Conservation (phyloP, 1,140 invertebrate genomes). For the Rhagoletis zephyria region DNA sequence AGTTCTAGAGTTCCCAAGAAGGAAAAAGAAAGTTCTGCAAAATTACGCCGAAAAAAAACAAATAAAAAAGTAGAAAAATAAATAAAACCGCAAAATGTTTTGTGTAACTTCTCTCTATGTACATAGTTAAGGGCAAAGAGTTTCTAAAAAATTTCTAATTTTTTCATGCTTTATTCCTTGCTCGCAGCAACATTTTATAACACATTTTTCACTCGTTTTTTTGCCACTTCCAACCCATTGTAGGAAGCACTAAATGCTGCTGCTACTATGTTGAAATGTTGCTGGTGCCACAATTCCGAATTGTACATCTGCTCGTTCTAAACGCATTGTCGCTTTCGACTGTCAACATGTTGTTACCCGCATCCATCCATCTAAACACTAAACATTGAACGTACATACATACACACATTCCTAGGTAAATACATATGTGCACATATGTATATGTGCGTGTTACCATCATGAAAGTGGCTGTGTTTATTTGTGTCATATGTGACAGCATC, state of each 20-base stretch:
- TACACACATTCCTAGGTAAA: conserved; percentile 60
- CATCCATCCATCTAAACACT: conserved; percentile 44
- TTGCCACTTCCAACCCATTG: background rate
- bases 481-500: conserved; percentile 49
- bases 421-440: conserved; percentile 62
- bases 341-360: conserved; percentile 47
- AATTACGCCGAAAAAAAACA: no score
- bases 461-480: conserved; percentile 57
- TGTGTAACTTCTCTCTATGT: no score
- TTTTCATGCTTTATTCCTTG: no score
- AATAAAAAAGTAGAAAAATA: no score
- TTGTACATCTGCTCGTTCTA: conserved; percentile 36
- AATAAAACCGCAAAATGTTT: no score
- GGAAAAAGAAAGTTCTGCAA: no score
- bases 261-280: background rate
- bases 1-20: no score
- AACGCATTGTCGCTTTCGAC: conserved; percentile 47
- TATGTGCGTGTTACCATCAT: conserved; percentile 24
- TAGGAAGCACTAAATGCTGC: background rate
- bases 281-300: background rate
- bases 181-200: background rate
- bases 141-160: no score
- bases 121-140: no score
- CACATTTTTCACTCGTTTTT: background rate
- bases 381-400: conserved; percentile 57